phyloP scores from a whole-genome alignment of 1,140 invertebrate genomes.

The Whitmania pigra region DNA sequence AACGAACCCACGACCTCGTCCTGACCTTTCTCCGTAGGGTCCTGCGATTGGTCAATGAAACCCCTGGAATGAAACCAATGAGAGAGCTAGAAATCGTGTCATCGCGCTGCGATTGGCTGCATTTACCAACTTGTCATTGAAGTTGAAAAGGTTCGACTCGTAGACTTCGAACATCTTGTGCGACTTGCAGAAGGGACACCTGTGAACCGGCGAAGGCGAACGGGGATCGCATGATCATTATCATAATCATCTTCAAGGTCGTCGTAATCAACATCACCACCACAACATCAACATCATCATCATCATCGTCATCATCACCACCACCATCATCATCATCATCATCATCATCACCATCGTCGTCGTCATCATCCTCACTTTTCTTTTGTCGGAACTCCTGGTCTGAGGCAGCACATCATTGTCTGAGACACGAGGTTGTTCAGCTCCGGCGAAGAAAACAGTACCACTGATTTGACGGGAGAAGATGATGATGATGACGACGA shows the following conservation, averaged over 20 bases:
- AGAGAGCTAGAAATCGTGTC: neutral
- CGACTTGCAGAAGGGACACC: conserved; percentile 40
- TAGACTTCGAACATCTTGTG: conserved; percentile 38
- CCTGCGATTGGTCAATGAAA: neutral
- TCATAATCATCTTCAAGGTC: neutral
- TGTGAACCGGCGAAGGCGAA: too few relatives aligned
- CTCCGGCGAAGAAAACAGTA: neutral
- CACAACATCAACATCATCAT: neutral
- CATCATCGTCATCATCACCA: neutral
- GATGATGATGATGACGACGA: conserved; percentile 3
- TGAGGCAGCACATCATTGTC: conserved; percentile 56
- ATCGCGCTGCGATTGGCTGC: neutral
- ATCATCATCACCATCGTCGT: neutral
- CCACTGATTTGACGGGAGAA: neutral
- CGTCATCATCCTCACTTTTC: neutral
- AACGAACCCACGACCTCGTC: conserved; percentile 19
- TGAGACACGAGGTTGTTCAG: conserved; percentile 28
- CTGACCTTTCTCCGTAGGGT: neutral
- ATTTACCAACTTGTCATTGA: conserved; percentile 35
- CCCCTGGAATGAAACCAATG: too few relatives aligned
- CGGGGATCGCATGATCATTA: conserved; percentile 21
- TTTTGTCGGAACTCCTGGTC: conserved; percentile 37
- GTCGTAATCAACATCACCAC: too few relatives aligned
- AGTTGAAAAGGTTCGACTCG: conserved; percentile 39
- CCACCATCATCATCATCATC: conserved; percentile 1